These are phyloP conservation scores for Urocynchramus pylzowi DNA, from an alignment of 2,113 vertebrate genomes.

Conservation along the genomic window DNA sequence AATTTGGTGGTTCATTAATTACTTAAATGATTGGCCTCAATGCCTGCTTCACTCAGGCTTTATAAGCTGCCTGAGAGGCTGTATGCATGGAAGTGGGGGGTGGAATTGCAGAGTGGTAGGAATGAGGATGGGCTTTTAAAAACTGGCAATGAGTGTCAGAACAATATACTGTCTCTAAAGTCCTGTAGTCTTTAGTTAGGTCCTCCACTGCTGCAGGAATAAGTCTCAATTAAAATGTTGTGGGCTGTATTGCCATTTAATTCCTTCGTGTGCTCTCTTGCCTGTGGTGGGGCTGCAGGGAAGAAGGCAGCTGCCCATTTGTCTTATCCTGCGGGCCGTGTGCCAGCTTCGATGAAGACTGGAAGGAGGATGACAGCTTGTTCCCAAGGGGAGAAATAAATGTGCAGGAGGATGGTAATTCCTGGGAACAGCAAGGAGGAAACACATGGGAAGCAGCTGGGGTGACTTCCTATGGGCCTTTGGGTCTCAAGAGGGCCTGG, in stretches of 20 bases:
- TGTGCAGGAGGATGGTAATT: background rate
- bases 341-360: accelerated
- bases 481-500: background rate
- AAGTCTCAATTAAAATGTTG: background rate
- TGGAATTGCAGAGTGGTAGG: background rate
- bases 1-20: background rate
- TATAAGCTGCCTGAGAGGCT: background rate
- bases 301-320: background rate
- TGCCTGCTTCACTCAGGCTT: background rate
- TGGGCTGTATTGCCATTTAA: background rate
- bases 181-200: background rate
- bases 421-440: background rate
- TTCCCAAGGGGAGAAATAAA: background rate
- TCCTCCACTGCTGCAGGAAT: background rate
- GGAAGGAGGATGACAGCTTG: accelerated
- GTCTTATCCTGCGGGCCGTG: background rate
- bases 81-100: background rate
- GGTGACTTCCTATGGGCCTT: background rate
- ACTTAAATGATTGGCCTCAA: background rate
- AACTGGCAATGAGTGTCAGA: background rate
- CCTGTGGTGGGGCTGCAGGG: background rate
- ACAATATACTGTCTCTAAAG: background rate
- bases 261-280: background rate
- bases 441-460: background rate
- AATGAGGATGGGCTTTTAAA: background rate